phyloP scores from a whole-genome alignment of 2,797 vertebrate genomes.

The Sylvilagus floridanus region DNA sequence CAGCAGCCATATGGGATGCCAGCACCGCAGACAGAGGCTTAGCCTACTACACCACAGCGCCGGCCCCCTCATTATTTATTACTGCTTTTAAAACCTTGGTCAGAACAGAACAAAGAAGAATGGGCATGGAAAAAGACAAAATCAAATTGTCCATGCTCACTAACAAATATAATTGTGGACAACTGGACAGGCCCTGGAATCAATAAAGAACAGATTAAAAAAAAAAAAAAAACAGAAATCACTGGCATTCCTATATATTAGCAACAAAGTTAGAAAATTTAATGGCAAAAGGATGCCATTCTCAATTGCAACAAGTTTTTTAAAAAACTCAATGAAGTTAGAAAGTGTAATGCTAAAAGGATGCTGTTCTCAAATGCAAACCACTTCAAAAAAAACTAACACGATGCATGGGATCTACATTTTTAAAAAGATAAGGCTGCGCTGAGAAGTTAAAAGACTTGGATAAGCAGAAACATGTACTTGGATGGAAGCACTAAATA shows the following conservation, averaged over 20 bases:
- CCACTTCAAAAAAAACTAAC: not conserved
- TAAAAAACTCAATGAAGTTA: not conserved
- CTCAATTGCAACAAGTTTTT: no score
- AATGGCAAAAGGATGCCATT: not conserved
- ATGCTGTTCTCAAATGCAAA: not conserved
- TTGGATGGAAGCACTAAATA: conserved; percentile 14
- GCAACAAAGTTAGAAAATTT: not conserved
- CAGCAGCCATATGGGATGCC: no score
- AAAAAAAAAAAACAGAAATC: not conserved
- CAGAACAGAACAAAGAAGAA: not conserved
- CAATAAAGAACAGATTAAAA: not conserved
- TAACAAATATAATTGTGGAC: not conserved
- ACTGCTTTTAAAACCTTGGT: conserved; percentile 28
- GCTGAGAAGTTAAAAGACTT: conserved; percentile 25
- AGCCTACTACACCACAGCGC: not conserved
- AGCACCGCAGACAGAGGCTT: no score
- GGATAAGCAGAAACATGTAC: not conserved
- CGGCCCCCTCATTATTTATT: not conserved
- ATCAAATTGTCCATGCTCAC: not conserved
- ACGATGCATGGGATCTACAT: conserved; percentile 9
- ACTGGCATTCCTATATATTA: not conserved
- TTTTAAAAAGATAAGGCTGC: not conserved
- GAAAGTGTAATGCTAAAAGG: not conserved
- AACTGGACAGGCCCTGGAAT: not conserved
- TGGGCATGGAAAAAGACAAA: not conserved